Conservation (phyloP, 1,140 invertebrate genomes). For the Solen grandis region DNA sequence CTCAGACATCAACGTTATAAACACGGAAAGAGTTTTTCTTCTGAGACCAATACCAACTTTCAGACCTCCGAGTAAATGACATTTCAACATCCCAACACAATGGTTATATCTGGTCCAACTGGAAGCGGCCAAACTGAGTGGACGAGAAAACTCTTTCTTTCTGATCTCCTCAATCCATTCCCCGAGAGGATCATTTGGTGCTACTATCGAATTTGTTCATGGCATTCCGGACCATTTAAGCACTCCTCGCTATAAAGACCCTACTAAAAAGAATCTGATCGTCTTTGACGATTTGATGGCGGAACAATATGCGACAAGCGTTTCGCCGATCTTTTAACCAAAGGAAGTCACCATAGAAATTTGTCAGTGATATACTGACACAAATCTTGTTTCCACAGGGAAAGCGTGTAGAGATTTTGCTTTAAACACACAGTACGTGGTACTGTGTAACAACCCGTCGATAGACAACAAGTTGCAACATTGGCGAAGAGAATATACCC, state of each 20-base stretch:
- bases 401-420: too few relatives aligned
- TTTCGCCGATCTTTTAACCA: neutral
- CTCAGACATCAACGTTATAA: too few relatives aligned
- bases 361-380: neutral
- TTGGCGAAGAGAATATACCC: too few relatives aligned
- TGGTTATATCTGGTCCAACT: neutral
- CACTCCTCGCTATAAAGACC: neutral
- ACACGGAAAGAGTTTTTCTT: too few relatives aligned
- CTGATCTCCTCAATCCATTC: neutral
- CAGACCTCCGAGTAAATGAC: too few relatives aligned
- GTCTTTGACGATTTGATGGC: conserved; percentile 7
- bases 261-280: neutral
- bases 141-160: neutral
- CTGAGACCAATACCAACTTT: too few relatives aligned
- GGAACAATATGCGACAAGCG: neutral
- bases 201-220: neutral
- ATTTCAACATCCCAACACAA: neutral
- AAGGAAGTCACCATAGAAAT: conserved; percentile 6
- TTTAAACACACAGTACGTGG: too few relatives aligned
- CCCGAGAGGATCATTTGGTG: neutral
- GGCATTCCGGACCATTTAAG: neutral
- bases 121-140: neutral
- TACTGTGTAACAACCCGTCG: too few relatives aligned
- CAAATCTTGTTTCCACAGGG: neutral
- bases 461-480: too few relatives aligned